Conservation (phyloP, 2,113 vertebrate genomes). For the Pardalotus punctatus region DNA sequence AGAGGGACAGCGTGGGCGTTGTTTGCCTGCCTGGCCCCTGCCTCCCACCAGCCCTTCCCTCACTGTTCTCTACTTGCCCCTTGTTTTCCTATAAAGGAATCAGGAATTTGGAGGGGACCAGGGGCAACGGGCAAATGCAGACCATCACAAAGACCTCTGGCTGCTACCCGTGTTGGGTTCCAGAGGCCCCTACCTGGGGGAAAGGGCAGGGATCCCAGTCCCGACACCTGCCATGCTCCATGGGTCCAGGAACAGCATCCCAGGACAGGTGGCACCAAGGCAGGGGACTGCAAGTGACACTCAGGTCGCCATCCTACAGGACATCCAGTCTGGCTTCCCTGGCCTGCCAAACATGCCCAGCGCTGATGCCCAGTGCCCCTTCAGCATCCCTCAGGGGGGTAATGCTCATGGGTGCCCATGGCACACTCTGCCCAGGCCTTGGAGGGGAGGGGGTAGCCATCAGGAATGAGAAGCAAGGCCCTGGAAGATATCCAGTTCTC, state of each 20-base stretch:
- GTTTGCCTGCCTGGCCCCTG: neutral
- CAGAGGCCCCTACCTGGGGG: neutral
- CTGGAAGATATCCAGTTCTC: slow-evolving; percentile 57
- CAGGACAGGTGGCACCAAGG: neutral
- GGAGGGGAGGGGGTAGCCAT: neutral
- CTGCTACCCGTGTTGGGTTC: rapidly evolving
- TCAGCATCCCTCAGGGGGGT: neutral
- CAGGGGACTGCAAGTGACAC: neutral
- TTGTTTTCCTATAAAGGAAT: neutral
- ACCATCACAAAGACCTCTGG: neutral
- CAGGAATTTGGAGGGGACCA: neutral
- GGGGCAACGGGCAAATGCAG: neutral
- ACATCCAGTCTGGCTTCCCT: neutral
- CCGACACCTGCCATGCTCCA: neutral
- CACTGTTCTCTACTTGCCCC: rapidly evolving
- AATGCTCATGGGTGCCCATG: rapidly evolving
- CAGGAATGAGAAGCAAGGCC: neutral
- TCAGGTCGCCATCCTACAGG: neutral
- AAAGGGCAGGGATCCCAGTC: neutral
- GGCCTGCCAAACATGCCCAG: neutral
- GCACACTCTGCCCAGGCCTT: neutral
- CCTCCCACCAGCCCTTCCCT: neutral
- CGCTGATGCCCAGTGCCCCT: too few relatives aligned
- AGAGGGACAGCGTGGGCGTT: neutral
- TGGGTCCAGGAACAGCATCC: neutral